Evolutionary conservation across 1,140 invertebrate species (phyloP), one percentile per base, ranked within the genome.

Genomic region (Aphis gossypii): DNA sequence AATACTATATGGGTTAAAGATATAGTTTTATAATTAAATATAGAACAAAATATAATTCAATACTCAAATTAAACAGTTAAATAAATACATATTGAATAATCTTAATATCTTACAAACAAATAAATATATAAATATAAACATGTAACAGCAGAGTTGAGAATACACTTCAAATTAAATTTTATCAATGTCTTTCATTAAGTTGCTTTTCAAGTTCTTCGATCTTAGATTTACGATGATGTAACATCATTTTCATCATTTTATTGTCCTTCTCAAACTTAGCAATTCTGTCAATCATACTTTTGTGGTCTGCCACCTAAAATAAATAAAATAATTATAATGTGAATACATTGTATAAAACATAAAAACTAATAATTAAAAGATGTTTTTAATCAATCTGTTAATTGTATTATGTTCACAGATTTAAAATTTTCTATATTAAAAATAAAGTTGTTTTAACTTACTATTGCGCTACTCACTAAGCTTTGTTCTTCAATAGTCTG

Each of bases 181-280:
- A 54, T 20, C 8, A n/a, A 44, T 48, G 21, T 38, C 23, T 51
- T 0, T 93, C 92, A 41, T 30, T 51, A 56, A 93, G n/a, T 93
- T 86, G 92, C 7, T 93, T 93, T 93, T 93, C 82, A 93, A 93
- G 92, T 51, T 56, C 82, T 93, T 93, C 92, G 2, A 93, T 93
- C 86, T 93, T 93, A 54, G 41, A 11, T 84, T 93, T 93, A 30
- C 92, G 92, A n/a, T 84, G 44, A 84, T 93, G 92, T 54, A 93
- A 56, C 82, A 93, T 93, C n/a, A 56, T 86, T 54, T 93, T 93
- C 92, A 93, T 93, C n/a, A 93, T 23, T 21, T 41, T 25, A 41
- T 56, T 93, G 41, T 93, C 92, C 30, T 93, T 93, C 25, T 93
- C 92, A 30, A 93, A 41, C 56, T 93, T 93, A 41, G 23, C 14